phyloP scores from a whole-genome alignment of 2,113 vertebrate species.

The Corapipo altera region DNA sequence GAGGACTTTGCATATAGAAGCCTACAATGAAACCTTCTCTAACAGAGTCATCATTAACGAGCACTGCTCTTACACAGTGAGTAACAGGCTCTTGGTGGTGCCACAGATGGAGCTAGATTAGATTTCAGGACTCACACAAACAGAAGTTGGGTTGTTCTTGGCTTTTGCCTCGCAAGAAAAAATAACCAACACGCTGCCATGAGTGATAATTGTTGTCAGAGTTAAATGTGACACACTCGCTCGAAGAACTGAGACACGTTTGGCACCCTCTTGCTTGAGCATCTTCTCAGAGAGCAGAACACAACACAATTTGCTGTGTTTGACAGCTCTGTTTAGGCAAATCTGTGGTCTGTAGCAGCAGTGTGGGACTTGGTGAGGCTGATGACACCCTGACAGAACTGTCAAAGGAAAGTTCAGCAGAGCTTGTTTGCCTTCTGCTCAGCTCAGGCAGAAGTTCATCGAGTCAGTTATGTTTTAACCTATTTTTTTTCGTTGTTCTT shows the following conservation, averaged over 20 bases:
- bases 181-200: neutral
- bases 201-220: neutral
- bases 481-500: neutral
- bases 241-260: neutral
- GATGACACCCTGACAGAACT: conserved; percentile 11
- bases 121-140: neutral
- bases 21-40: conserved; percentile 94
- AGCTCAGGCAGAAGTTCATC: neutral
- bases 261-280: conserved; percentile 17
- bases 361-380: neutral
- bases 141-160: neutral
- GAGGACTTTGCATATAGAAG: conserved; percentile 93
- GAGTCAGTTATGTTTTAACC: neutral
- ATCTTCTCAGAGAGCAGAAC: neutral
- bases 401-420: neutral
- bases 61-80: conserved; percentile 93
- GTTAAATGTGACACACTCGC: neutral
- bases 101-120: neutral
- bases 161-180: neutral
- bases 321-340: conserved; percentile 13
- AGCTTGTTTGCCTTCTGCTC: conserved; percentile 2
- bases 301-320: neutral
- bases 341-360: neutral
- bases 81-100: conserved; percentile 38
- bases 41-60: conserved; percentile 93